A percentile compares a stretch with the other conserved stretches of the same genome.
phyloP scores from a whole-genome alignment of 1,140 invertebrate genomes.

The Batillaria attramentaria region DNA sequence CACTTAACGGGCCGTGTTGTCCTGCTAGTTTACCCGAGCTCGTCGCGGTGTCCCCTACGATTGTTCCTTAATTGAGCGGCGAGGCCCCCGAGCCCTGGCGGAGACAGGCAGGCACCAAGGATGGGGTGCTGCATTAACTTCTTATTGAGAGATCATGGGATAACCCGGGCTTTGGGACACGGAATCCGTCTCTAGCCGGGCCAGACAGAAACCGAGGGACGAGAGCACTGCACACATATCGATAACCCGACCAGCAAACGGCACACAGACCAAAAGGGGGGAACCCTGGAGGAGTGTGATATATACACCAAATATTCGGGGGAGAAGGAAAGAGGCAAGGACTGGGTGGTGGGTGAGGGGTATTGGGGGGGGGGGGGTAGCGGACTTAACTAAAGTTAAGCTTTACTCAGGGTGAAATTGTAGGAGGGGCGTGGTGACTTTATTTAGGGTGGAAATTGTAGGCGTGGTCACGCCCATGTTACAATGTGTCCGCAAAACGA shows the following conservation, averaged over 20 bases:
- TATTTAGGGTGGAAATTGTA: too few relatives aligned
- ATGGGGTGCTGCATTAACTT: constrained; percentile 20
- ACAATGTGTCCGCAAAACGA: too few relatives aligned
- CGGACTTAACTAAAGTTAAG: too few relatives aligned
- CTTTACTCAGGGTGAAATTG: too few relatives aligned
- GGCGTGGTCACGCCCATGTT: too few relatives aligned
- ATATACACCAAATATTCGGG: too few relatives aligned
- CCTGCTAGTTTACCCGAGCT: background rate
- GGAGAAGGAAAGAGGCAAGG: too few relatives aligned
- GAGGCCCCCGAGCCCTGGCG: background rate
- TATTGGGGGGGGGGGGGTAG: too few relatives aligned
- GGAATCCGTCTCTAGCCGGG: background rate
- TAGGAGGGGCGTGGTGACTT: too few relatives aligned
- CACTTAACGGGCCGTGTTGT: background rate
- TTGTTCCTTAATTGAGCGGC: constrained; percentile 25
- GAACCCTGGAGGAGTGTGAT: background rate
- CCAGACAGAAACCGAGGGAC: background rate
- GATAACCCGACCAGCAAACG: background rate
- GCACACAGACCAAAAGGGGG: background rate
- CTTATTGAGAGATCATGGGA: constrained; percentile 33
- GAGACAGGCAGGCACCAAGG: constrained; percentile 29
- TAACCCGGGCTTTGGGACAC: constrained; percentile 26
- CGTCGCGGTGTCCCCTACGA: background rate
- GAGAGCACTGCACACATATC: constrained; percentile 23
- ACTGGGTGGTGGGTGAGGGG: too few relatives aligned